These are phyloP conservation scores for Tenebrosternarchus preto DNA, from an alignment of 2,113 vertebrate genomes.

Conservation along the genomic window DNA sequence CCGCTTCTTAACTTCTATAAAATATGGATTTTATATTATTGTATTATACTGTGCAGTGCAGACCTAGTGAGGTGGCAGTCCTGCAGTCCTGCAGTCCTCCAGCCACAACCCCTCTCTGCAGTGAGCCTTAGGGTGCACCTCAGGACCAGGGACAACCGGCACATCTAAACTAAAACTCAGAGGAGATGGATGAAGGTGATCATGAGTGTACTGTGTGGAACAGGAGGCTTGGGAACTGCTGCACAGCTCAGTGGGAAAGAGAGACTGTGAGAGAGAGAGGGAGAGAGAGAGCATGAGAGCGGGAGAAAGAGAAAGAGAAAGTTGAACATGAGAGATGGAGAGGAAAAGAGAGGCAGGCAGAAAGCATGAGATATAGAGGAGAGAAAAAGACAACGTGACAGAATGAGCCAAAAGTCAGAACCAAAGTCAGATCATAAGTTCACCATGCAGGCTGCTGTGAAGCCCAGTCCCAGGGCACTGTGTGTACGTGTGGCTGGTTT, in stretches of 20 bases:
- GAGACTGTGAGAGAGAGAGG: not conserved
- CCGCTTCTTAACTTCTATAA: not conserved
- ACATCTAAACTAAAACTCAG: not conserved
- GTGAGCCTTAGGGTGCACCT: not conserved
- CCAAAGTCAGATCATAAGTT: no score
- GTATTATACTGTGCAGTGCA: not conserved
- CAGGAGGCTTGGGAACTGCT: no score
- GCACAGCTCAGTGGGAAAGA: no score
- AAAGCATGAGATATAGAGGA: not conserved
- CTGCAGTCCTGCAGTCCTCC: not conserved
- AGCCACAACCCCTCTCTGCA: not conserved
- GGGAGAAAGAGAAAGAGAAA: not conserved
- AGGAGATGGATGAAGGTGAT: not conserved
- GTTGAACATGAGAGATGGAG: no score
- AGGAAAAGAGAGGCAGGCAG: not conserved
- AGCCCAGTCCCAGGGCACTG: slow-evolving; percentile 30
- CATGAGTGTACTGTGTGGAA: no score
- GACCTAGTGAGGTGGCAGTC: no score
- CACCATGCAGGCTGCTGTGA: not conserved
- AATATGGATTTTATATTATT: not conserved
- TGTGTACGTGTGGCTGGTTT: slow-evolving; percentile 47
- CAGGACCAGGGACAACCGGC: no score
- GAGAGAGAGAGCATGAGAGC: not conserved
- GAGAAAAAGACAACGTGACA: not conserved
- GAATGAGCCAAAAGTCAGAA: not conserved